Conservation (phyloP, 2,888 invertebrate species). For the Dysmachus trigonus region DNA sequence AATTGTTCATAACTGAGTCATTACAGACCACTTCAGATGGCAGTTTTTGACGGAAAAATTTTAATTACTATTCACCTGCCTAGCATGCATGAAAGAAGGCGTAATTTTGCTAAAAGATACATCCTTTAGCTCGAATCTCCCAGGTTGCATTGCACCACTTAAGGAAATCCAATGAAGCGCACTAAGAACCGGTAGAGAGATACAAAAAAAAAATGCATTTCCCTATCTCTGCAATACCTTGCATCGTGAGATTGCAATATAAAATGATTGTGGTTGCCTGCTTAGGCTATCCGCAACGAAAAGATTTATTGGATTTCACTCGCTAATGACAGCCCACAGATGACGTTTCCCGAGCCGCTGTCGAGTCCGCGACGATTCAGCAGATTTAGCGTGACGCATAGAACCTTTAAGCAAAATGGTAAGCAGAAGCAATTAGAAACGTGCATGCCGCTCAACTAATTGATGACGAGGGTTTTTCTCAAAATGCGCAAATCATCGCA, state of each 20-base stretch:
- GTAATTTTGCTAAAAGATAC: background rate
- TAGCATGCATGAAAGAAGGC: background rate
- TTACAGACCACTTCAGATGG: background rate
- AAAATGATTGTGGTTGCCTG: background rate
- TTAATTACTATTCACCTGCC: background rate
- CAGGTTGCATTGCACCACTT: background rate
- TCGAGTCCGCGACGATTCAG: background rate
- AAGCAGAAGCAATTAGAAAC: background rate
- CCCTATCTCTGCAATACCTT: background rate
- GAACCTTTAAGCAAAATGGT: background rate
- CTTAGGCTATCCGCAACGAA: background rate
- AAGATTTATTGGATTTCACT: conserved; percentile 1
- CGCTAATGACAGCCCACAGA: background rate
- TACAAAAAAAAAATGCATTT: background rate
- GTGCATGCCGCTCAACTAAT: background rate
- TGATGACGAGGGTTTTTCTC: background rate
- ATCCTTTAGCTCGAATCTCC: background rate
- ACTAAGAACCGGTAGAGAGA: background rate
- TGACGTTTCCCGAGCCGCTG: background rate
- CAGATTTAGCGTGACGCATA: background rate
- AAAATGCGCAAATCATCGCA: background rate
- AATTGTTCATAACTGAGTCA: conserved; percentile 5
- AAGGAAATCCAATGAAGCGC: background rate
- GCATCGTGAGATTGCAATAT: background rate
- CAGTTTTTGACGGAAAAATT: background rate